Percentiles rank a stretch among this genome's conserved stretches.
These are phyloP conservation scores for Drosophila helvetica DNA, from an alignment of 2,888 invertebrate genomes.

Conservation along the genomic window DNA sequence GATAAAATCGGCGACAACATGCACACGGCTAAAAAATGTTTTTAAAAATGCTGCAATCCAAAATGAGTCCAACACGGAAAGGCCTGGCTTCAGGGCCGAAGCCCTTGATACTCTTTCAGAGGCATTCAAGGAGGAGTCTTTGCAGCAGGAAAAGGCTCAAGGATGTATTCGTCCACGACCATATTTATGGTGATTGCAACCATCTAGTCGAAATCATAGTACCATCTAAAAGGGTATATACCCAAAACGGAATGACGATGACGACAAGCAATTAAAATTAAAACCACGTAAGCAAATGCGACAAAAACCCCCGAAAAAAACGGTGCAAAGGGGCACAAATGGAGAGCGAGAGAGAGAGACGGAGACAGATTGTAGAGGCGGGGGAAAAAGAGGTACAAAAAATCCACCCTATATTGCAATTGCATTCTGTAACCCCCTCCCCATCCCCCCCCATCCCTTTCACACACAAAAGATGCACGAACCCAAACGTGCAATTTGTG, in stretches of 20 bases:
- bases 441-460: conserved; percentile 7
- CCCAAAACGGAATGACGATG: conserved; percentile 21
- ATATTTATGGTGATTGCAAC: not conserved
- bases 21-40: conserved; percentile 50
- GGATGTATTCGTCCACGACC: not conserved
- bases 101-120: not conserved
- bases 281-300: conserved; percentile 77
- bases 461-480: conserved; percentile 74
- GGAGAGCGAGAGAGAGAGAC: not conserved
- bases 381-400: conserved; percentile 56
- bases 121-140: not conserved
- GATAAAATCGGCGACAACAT: conserved; percentile 78
- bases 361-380: not conserved
- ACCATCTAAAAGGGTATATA: not conserved
- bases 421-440: conserved; percentile 55
- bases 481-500: conserved; percentile 74
- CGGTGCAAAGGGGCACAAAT: conserved; percentile 19
- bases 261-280: conserved; percentile 79
- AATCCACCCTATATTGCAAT: conserved; percentile 70
- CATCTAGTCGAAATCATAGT: conserved; percentile 36
- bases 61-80: conserved; percentile 6
- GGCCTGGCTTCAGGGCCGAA: not conserved
- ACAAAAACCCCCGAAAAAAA: conserved; percentile 63
- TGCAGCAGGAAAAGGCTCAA: not conserved
- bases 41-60: conserved; percentile 9